These are phyloP conservation scores for Bellardia pandia DNA, from an alignment of 2,888 invertebrate genomes.

Conservation along the genomic window DNA sequence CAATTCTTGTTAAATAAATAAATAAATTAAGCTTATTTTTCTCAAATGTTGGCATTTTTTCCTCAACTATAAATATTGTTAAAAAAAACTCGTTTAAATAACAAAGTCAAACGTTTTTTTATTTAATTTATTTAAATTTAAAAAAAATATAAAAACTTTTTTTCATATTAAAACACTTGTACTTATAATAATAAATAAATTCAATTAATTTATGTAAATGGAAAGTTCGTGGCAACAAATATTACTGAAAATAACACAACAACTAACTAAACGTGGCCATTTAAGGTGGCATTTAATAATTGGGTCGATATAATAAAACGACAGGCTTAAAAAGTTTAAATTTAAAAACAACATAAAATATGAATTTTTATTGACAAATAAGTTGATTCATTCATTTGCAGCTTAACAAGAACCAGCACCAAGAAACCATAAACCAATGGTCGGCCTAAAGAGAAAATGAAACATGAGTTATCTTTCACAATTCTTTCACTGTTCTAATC, in stretches of 20 bases:
- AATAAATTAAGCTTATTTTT: constrained; percentile 19
- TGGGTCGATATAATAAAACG: background rate
- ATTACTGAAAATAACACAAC: background rate
- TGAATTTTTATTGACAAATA: background rate
- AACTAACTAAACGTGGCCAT: background rate
- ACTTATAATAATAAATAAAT: too few species aligned
- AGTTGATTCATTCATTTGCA: too few species aligned
- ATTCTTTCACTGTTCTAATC: too few species aligned
- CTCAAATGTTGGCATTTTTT: background rate
- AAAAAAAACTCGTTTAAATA: background rate
- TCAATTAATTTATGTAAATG: constrained; percentile 4
- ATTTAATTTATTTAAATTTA: constrained; percentile 17
- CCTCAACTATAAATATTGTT: background rate
- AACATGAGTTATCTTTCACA: background rate
- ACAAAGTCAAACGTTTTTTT: constrained; percentile 2
- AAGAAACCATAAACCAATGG: too few species aligned
- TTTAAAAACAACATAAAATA: background rate
- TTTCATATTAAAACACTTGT: background rate
- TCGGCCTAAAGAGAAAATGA: background rate
- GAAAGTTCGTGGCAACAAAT: background rate
- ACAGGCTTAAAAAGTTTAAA: background rate
- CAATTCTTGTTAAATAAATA: constrained; percentile 23
- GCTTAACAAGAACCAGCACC: too few species aligned
- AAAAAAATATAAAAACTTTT: background rate
- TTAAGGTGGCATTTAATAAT: background rate